Percentiles rank a stretch among this genome's conserved stretches.
Evolutionary conservation across 2,113 vertebrate genomes (phyloP).

Genomic region (Pterophyllum scalare): DNA sequence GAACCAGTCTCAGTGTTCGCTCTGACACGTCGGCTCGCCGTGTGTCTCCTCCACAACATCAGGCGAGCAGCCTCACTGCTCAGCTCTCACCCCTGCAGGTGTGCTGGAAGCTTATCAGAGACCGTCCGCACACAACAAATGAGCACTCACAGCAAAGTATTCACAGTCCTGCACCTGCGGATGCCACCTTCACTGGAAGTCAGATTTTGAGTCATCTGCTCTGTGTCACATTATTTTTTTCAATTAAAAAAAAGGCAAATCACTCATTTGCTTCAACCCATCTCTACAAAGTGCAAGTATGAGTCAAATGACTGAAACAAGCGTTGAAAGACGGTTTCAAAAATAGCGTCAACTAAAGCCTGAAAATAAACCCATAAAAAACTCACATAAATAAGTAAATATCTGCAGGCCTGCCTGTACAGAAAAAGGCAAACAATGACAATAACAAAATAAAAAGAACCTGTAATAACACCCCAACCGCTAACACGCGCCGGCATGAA

Average conservation of each 20-base stretch:
- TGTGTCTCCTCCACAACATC: not conserved
- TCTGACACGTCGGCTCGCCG: not conserved
- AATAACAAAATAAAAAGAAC: slow-evolving; percentile 44
- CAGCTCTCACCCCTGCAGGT: rapidly evolving
- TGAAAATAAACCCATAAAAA: slow-evolving; percentile 27
- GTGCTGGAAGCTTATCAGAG: not conserved
- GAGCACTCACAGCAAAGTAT: not conserved
- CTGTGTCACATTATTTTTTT: slow-evolving; percentile 52
- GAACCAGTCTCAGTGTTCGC: not conserved
- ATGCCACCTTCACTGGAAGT: slow-evolving; percentile 27
- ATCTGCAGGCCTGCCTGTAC: slow-evolving; percentile 84
- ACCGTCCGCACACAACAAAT: not conserved
- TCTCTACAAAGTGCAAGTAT: slow-evolving; percentile 80
- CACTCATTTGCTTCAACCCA: slow-evolving; percentile 66
- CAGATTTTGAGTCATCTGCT: not conserved
- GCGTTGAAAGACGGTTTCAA: slow-evolving; percentile 52
- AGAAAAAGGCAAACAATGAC: slow-evolving; percentile 68
- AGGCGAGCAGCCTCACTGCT: not conserved
- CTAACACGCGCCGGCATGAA: slow-evolving; percentile 68
- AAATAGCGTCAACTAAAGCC: slow-evolving; percentile 30
- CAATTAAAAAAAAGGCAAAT: slow-evolving; percentile 64
- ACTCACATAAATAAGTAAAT: slow-evolving; percentile 77
- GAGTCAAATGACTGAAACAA: slow-evolving; percentile 68
- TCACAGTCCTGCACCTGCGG: slow-evolving; percentile 30
- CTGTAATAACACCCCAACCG: slow-evolving; percentile 15